Evolutionary conservation across 2,888 invertebrate genomes (phyloP), one percentile per base, ranked within the genome.

Genomic region (Mamestra brassicae): DNA sequence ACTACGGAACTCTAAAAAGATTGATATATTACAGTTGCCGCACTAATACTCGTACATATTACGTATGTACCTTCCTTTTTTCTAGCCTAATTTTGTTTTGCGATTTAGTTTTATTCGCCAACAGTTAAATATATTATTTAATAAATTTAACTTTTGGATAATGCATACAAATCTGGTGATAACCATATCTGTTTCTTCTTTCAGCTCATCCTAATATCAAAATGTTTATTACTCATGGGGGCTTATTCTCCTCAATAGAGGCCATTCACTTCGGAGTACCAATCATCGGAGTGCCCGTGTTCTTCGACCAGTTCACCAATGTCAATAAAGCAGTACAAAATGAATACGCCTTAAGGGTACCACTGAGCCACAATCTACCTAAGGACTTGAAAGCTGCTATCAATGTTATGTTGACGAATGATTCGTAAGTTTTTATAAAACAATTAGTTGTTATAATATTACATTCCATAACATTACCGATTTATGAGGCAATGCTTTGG

Each of bases 241-340:
- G 94, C 36, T 78, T 92, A 0, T 84, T 93, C 0, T 94, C 94
- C 0, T 87, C 91, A 0, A 91, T 89, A 34, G 94, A 94, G 82
- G 79, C 92, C 0, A 77, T 93, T 1, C 91, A 94, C 76, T 93
- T 91, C 42, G 93, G 91, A 52, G 89, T 92, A 2, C 93, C 94
- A 4, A 85, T 88, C 0, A 91, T 93, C 42, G 94, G 92, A 1
- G 85, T 94, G 4, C 94, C 94, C 0, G 81, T 92, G 3, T 89
- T 87, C 54, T 91, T 85, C 3, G 95, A 95, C 62, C 95, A 95
- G 84, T 92, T 90, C 73, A 79, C 89, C 0, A 95, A 95, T 52
- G 79, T 93, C 11, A 82, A 92, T 5, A 91, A 89, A 85, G 92
- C 92, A 0, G 92, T 91, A 2, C 73, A 72, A 0, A 91, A 89